phyloP scores from a whole-genome alignment of 2,797 vertebrate species.

The Enoplosus armatus region DNA sequence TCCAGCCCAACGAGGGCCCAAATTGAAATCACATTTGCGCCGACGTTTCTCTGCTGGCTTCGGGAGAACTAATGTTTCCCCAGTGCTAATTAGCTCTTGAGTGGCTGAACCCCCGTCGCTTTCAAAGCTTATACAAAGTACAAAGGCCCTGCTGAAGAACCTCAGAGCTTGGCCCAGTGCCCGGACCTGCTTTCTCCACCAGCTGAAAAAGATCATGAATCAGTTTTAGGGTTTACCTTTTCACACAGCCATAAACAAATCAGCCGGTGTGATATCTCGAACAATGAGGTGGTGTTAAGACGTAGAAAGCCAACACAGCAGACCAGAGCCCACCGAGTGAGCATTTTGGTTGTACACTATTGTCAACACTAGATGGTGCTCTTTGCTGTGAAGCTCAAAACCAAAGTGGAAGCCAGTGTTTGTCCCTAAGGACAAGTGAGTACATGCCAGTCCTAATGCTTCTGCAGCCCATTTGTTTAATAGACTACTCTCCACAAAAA shows the following conservation, averaged over 20 bases:
- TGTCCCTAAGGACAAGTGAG: background rate
- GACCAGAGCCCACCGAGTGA: background rate
- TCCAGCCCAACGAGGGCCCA: slow-evolving; percentile 37
- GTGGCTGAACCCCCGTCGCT: slow-evolving; percentile 28
- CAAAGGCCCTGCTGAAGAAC: slow-evolving; percentile 34
- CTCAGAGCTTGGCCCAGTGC: slow-evolving; percentile 21
- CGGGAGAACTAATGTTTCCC: slow-evolving; percentile 45
- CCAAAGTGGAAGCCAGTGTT: background rate
- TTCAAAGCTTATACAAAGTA: slow-evolving; percentile 38
- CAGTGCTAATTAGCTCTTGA: slow-evolving; percentile 53
- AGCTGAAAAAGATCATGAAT: slow-evolving; percentile 18
- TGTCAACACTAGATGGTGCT: slow-evolving; percentile 71
- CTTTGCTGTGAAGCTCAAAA: slow-evolving; percentile 38
- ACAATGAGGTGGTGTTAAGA: slow-evolving; percentile 2
- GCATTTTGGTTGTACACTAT: slow-evolving; percentile 1
- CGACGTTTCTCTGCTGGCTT: slow-evolving; percentile 32
- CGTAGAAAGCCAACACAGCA: background rate
- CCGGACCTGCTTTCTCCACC: slow-evolving; percentile 31
- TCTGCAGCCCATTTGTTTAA: background rate
- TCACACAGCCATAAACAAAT: slow-evolving; percentile 38
- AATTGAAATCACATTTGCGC: slow-evolving; percentile 68
- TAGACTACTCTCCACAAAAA: background rate
- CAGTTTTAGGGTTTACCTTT: slow-evolving; percentile 34
- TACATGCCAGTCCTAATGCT: background rate
- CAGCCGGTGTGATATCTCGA: background rate